These are phyloP conservation scores for Discoglossus pictus DNA, from an alignment of 2,797 vertebrate genomes.

Conservation along the genomic window DNA sequence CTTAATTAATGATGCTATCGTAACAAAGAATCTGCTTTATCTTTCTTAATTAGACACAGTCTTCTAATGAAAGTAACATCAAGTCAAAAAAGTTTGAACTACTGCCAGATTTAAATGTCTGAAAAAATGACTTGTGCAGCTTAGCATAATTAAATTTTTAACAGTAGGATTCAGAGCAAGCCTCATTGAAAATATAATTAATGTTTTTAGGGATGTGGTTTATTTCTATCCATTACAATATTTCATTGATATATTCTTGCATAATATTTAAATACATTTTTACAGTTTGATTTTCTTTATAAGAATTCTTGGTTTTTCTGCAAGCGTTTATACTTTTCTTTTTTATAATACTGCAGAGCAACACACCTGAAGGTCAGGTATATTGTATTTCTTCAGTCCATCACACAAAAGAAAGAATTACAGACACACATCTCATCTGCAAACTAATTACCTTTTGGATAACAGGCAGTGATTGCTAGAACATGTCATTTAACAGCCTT, in stretches of 20 bases:
- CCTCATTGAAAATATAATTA: conserved; percentile 4
- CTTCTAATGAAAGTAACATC: neutral
- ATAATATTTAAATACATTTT: neutral
- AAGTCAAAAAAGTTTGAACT: conserved; percentile 4
- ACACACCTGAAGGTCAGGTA: conserved; percentile 62
- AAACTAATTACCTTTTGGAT: conserved; percentile 67
- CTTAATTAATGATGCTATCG: neutral
- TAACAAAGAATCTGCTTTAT: neutral
- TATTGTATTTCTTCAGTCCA: conserved; percentile 57
- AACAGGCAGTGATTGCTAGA: conserved; percentile 56
- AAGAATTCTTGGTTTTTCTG: neutral
- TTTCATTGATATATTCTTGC: neutral
- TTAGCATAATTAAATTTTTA: conserved; percentile 9
- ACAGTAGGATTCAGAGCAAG: conserved; percentile 1
- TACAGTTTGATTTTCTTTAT: neutral
- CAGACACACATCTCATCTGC: conserved; percentile 54
- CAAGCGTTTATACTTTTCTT: conserved; percentile 10
- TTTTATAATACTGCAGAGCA: conserved; percentile 47
- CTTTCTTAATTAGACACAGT: conserved; percentile 7
- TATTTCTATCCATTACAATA: conserved; percentile 1
- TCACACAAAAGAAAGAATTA: conserved; percentile 62
- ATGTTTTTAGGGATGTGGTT: neutral
- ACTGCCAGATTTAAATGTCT: conserved; percentile 3
- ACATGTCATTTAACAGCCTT: conserved; percentile 60
- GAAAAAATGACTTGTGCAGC: conserved; percentile 1